Conservation (phyloP, 2,797 vertebrate genomes). For the Diplodus puntazzo region DNA sequence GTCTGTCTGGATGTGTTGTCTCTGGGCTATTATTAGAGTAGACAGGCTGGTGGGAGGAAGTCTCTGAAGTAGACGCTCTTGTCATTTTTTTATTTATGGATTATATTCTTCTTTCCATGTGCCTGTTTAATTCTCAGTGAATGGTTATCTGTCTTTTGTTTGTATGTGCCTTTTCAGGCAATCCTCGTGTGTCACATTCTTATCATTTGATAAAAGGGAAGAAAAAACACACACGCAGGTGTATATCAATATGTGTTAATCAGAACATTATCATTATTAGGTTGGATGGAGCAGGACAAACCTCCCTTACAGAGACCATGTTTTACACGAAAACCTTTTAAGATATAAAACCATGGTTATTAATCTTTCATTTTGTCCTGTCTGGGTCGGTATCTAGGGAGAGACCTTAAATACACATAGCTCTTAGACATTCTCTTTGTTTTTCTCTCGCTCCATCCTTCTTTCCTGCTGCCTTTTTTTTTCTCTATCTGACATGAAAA, state of each 20-base stretch:
- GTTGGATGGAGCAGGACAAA: slow-evolving; percentile 31
- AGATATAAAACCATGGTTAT: slow-evolving; percentile 82
- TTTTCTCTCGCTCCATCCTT: slow-evolving; percentile 55
- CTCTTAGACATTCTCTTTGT: slow-evolving; percentile 78
- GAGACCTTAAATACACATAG: slow-evolving; percentile 81
- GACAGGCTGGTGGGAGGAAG: slow-evolving; percentile 86
- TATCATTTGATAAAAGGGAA: slow-evolving; percentile 9
- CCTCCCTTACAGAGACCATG: slow-evolving; percentile 55
- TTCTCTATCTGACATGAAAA: slow-evolving; percentile 44
- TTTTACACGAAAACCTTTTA: slow-evolving; percentile 75
- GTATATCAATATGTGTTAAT: slow-evolving; percentile 7
- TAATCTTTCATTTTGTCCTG: slow-evolving; percentile 84
- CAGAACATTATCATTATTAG: background rate
- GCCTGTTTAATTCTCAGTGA: slow-evolving; percentile 57
- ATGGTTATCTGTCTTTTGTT: slow-evolving; percentile 50
- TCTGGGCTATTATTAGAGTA: slow-evolving; percentile 88
- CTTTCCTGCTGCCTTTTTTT: slow-evolving; percentile 42
- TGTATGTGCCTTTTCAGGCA: slow-evolving; percentile 23
- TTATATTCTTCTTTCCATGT: slow-evolving; percentile 78
- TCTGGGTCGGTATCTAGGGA: slow-evolving; percentile 82
- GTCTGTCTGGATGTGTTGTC: slow-evolving; percentile 84
- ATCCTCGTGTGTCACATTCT: slow-evolving; percentile 1
- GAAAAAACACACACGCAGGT: background rate
- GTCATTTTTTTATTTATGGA: slow-evolving; percentile 87
- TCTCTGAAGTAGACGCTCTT: slow-evolving; percentile 85